Base-by-base conservation (phyloP, 1,140 invertebrate genomes). In the Phymorhynchus buccinoides region DNA sequence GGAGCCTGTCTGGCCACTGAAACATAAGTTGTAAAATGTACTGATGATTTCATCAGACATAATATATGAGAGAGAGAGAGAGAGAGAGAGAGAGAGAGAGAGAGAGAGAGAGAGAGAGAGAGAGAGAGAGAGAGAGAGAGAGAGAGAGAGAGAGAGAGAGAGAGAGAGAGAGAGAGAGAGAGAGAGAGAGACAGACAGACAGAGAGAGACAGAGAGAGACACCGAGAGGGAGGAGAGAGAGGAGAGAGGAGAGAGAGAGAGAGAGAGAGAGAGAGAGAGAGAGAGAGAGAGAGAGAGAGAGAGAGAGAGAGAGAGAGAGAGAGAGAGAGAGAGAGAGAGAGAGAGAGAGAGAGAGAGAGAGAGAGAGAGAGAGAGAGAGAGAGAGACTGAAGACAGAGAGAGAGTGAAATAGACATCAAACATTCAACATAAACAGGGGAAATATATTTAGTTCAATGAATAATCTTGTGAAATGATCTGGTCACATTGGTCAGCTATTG, bases 1-100 rank as follows among this genome's bases (percentile, higher is more conserved):
- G 42, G 91, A 92, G 0, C 92, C 92, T 30, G 92, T 93, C 86
- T 93, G 92, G 1, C 92, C 92, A 90, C 92, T 93, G 88, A 78
- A 89, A 75, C 12, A 83, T 16, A n/a, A 42, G 41, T 32, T 7
- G 41, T 41, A 39, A 79, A 14, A 12, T n/a, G n/a, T n/a, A n/a
- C n/a, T n/a, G n/a, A n/a, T n/a, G n/a, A n/a, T n/a, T n/a, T n/a
- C n/a, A n/a, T n/a, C n/a, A n/a, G n/a, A n/a, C n/a, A n/a, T n/a
- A n/a, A n/a, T n/a, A n/a, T n/a, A 30, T 27, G 0, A n/a, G 27
- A 7, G 0, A 30, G 14, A 73, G 12, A 52, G 48, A 52, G 12
- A 52, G 12, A 52, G 48, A 52, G 48, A 52, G 48, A 52, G 48
- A 52, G 12, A 52, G 48, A 52, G 22, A 52, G 12, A 52, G 12